phyloP scores from a whole-genome alignment of 2,888 invertebrate species.

The Ariolimax columbianus region DNA sequence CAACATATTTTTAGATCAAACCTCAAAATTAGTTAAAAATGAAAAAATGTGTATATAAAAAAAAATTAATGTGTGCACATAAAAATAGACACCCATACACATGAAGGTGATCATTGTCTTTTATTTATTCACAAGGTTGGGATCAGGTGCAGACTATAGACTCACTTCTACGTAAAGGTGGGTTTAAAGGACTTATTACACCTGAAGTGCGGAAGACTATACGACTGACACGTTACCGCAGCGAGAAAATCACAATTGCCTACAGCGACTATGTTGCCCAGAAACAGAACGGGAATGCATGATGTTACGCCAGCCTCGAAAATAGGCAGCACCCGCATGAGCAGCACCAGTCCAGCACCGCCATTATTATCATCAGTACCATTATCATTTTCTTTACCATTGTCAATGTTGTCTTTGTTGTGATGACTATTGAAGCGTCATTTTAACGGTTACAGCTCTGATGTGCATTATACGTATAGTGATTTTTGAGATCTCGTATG shows the following conservation, averaged over 20 bases:
- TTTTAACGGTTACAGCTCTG: conserved; percentile 5
- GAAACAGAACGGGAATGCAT: conserved; percentile 74
- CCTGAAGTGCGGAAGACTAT: conserved; percentile 86
- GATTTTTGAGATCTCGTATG: neutral
- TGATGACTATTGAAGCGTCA: conserved; percentile 44
- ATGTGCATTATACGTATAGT: neutral
- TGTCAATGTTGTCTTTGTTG: conserved; percentile 42
- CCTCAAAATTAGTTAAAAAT: too few relatives aligned
- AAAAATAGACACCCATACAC: neutral
- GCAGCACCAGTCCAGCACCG: conserved; percentile 51
- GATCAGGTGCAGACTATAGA: conserved; percentile 99
- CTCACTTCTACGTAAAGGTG: conserved; percentile 96
- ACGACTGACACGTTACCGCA: conserved; percentile 96
- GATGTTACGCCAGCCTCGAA: conserved; percentile 69
- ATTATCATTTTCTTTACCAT: conserved; percentile 47
- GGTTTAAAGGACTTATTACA: conserved; percentile 87
- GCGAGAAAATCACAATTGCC: conserved; percentile 88
- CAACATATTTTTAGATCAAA: too few relatives aligned
- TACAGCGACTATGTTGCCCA: conserved; percentile 76
- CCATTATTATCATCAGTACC: conserved; percentile 45
- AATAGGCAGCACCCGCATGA: conserved; percentile 54
- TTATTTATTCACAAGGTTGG: conserved; percentile 87
- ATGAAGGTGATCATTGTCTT: neutral
- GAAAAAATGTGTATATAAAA: too few relatives aligned
- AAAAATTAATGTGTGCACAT: neutral